phyloP scores from a whole-genome alignment of 2,113 vertebrate species.

The Chitala chitala region DNA sequence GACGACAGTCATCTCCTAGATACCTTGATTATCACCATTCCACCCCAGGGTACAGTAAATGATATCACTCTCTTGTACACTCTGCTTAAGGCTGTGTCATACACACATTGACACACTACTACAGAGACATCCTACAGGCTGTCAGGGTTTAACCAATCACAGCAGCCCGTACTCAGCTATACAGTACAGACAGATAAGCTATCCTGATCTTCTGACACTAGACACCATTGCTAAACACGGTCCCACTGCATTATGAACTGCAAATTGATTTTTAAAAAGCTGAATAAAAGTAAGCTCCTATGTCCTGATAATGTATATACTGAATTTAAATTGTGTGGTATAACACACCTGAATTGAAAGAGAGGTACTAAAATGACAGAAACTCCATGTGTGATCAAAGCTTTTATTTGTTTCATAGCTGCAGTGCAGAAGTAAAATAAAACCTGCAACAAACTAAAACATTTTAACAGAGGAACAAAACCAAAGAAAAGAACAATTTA shows the following conservation, averaged over 20 bases:
- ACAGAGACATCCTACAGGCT: not conserved
- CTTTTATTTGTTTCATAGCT: constrained; percentile 66
- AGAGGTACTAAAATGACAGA: constrained; percentile 9
- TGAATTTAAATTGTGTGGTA: too few relatives aligned
- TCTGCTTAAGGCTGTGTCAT: not conserved
- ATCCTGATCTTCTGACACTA: too few relatives aligned
- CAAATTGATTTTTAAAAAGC: too few relatives aligned
- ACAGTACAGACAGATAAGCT: too few relatives aligned
- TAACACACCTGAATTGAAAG: not conserved
- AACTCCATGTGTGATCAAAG: not conserved
- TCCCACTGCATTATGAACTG: too few relatives aligned
- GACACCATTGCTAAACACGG: too few relatives aligned
- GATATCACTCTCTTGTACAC: not conserved
- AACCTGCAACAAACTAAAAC: constrained; percentile 64
- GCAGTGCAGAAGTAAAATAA: constrained; percentile 60
- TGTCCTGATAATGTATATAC: too few relatives aligned
- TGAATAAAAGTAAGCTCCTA: too few relatives aligned
- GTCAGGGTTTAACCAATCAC: not conserved
- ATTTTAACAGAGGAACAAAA: constrained; percentile 68
- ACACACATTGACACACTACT: too few relatives aligned
- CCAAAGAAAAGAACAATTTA: constrained; percentile 57
- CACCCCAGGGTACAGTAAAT: not conserved
- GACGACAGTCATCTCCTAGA: constrained; percentile 5
- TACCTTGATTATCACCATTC: constrained; percentile 5
- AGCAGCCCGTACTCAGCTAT: too few relatives aligned